Conservation (phyloP, 1,140 invertebrate genomes). For the Elymnias hypermnestra region DNA sequence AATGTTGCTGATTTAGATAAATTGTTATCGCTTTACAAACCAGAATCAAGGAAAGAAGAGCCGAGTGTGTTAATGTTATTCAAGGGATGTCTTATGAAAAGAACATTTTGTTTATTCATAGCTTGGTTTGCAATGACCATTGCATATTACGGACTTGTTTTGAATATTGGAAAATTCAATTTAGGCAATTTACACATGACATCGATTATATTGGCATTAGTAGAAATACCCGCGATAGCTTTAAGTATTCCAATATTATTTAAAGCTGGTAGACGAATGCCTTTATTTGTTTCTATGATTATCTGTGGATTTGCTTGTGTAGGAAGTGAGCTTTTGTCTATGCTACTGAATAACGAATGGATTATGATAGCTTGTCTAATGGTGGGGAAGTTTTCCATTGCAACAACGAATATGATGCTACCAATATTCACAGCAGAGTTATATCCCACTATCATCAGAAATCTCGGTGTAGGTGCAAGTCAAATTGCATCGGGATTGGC, state of each 20-base stretch:
- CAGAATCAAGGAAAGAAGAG: slow-evolving; percentile 54
- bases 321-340: slow-evolving; percentile 75
- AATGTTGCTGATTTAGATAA: slow-evolving; percentile 80
- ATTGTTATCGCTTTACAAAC: slow-evolving; percentile 69
- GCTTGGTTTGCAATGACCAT: slow-evolving; percentile 86
- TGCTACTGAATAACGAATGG: slow-evolving; percentile 73
- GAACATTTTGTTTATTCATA: slow-evolving; percentile 80
- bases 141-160: slow-evolving; percentile 83
- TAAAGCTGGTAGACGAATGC: slow-evolving; percentile 82
- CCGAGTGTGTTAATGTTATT: slow-evolving; percentile 79
- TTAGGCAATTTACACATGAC: slow-evolving; percentile 83
- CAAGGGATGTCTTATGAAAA: slow-evolving; percentile 77
- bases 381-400: slow-evolving; percentile 83
- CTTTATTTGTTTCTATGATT: slow-evolving; percentile 79
- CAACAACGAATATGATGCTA: slow-evolving; percentile 83
- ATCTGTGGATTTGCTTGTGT: slow-evolving; percentile 81
- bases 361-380: slow-evolving; percentile 79
- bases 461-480: slow-evolving; percentile 83
- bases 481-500: slow-evolving; percentile 83
- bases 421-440: slow-evolving; percentile 85
- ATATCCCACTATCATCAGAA: slow-evolving; percentile 84
- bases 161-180: slow-evolving; percentile 83
- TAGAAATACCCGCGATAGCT: slow-evolving; percentile 84
- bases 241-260: slow-evolving; percentile 83
- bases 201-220: slow-evolving; percentile 81